These are phyloP conservation scores for Gnathonemus echidnorhynchus DNA, from an alignment of 2,113 vertebrate genomes.

Conservation along the genomic window DNA sequence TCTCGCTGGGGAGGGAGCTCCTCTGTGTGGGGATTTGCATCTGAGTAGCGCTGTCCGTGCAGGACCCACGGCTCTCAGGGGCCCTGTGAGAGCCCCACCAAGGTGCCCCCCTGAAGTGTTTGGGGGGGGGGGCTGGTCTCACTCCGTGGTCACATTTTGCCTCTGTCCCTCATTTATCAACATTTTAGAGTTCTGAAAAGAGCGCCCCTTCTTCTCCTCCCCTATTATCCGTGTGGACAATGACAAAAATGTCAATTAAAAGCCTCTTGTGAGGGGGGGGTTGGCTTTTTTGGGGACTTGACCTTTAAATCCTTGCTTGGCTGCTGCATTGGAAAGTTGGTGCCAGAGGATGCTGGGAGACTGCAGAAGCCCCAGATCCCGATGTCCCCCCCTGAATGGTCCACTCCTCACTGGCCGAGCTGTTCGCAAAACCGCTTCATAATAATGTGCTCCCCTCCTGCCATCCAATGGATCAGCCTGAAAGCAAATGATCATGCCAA, in stretches of 20 bases:
- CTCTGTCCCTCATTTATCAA: constrained; percentile 54
- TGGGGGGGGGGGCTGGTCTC: constrained; percentile 36
- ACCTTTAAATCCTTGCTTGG: constrained; percentile 68
- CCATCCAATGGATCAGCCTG: background rate
- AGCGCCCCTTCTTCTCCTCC: constrained; percentile 28
- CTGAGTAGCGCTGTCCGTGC: constrained; percentile 61
- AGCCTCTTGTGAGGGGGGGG: constrained; percentile 55
- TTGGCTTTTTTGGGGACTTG: constrained; percentile 59
- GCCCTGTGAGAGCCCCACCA: constrained; percentile 45
- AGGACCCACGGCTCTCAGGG: constrained; percentile 50
- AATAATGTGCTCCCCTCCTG: background rate
- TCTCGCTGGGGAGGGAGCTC: constrained; percentile 65
- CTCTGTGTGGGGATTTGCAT: constrained; percentile 72
- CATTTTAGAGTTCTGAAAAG: constrained; percentile 56
- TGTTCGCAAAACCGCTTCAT: background rate
- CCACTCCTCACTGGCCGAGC: background rate
- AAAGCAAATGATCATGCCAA: background rate
- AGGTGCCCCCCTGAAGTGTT: constrained; percentile 53
- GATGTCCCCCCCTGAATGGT: constrained; percentile 31
- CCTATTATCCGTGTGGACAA: constrained; percentile 50
- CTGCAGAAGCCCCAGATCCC: background rate
- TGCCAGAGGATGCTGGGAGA: constrained; percentile 40
- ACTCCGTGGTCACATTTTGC: constrained; percentile 45
- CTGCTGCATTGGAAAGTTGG: constrained; percentile 56
- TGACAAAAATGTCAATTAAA: constrained; percentile 67